A percentile compares a stretch with the other conserved stretches of the same genome.
Conservation (phyloP, 2,888 invertebrate species). For the Halocaridina rubra region DNA sequence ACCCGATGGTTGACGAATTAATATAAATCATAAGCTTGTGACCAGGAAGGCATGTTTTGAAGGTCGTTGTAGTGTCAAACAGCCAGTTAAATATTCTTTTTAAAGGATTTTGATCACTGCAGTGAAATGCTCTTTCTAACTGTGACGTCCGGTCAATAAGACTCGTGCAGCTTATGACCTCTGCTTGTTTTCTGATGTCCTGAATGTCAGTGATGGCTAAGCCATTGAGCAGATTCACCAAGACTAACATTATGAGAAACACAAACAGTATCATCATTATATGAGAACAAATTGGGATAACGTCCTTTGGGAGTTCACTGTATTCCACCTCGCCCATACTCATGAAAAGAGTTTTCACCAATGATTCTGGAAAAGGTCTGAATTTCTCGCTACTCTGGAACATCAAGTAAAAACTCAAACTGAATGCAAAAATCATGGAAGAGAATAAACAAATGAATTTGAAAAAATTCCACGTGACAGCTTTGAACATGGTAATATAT, state of each 20-base stretch:
- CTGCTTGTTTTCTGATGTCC: conserved; percentile 81
- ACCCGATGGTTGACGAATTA: too few relatives aligned
- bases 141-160: neutral
- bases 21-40: neutral
- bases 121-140: neutral
- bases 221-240: conserved; percentile 85
- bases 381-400: conserved; percentile 72
- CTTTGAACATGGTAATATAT: conserved; percentile 84
- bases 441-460: conserved; percentile 83
- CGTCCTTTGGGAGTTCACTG: neutral
- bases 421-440: conserved; percentile 83
- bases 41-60: neutral
- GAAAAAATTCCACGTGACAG: conserved; percentile 82
- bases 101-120: neutral
- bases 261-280: conserved; percentile 83
- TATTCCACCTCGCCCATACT: conserved; percentile 28
- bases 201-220: conserved; percentile 85
- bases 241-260: conserved; percentile 83
- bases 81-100: neutral
- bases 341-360: conserved; percentile 24
- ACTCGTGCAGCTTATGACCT: conserved; percentile 74
- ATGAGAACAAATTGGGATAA: conserved; percentile 66
- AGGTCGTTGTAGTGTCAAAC: neutral
- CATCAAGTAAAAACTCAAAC: conserved; percentile 82
- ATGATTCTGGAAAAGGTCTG: neutral